Evolutionary conservation across 1,140 invertebrate genomes (phyloP).

Genomic region (Diorhabda carinulata): DNA sequence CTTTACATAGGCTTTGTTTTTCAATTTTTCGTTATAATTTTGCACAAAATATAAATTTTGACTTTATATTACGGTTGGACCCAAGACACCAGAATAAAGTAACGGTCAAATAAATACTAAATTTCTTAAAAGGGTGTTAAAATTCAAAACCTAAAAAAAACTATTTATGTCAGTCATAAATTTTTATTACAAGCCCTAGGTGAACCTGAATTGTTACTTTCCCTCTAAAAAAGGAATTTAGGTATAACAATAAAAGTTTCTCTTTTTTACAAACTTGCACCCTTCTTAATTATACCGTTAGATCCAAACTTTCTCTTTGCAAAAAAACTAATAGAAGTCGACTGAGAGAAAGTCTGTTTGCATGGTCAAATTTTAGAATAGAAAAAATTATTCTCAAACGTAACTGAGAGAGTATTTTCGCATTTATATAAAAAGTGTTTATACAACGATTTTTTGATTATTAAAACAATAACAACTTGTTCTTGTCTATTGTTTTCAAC

Average conservation of each 20-base stretch:
- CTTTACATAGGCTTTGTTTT: no score
- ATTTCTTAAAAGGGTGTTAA: not conserved
- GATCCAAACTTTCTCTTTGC: slow-evolving; percentile 8
- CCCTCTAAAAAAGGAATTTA: slow-evolving; percentile 5
- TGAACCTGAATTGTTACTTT: slow-evolving; percentile 8
- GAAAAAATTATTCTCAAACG: no score
- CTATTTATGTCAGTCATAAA: not conserved
- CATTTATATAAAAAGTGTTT: no score
- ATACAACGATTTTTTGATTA: no score
- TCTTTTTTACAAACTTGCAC: slow-evolving; percentile 9
- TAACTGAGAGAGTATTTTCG: no score
- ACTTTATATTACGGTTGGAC: no score
- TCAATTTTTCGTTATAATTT: no score
- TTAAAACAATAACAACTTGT: no score
- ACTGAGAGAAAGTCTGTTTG: no score
- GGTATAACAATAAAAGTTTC: slow-evolving; percentile 15
- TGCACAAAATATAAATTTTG: no score
- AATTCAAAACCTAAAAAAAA: not conserved
- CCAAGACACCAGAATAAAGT: not conserved
- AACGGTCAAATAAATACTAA: not conserved
- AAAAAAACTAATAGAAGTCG: not conserved
- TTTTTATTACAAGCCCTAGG: slow-evolving; percentile 11
- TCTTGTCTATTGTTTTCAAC: no score
- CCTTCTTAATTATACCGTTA: slow-evolving; percentile 11
- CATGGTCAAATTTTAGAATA: no score